These are phyloP conservation scores for Ormyrus labotus DNA, from an alignment of 2,888 invertebrate genomes.

Conservation along the genomic window DNA sequence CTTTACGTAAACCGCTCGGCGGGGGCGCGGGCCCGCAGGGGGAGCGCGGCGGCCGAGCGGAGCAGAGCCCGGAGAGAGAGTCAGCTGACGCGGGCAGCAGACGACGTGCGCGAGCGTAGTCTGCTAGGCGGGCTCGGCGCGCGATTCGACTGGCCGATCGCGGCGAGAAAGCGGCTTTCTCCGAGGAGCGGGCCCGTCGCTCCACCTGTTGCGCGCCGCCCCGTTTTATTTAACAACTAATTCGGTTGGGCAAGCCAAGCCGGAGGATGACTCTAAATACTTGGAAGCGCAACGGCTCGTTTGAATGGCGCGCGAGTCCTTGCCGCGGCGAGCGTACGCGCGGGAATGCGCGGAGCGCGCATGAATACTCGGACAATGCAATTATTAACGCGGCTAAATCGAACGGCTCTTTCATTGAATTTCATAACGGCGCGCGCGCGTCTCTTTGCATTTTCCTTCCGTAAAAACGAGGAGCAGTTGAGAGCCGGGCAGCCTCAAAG, in stretches of 20 bases:
- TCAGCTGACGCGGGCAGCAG: constrained; percentile 15
- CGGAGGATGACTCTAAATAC: constrained; percentile 9
- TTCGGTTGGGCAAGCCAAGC: no score
- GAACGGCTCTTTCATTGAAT: constrained; percentile 27
- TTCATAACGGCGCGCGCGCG: neutral
- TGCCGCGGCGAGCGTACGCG: constrained; percentile 59
- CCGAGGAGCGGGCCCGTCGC: no score
- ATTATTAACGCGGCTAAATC: constrained; percentile 63
- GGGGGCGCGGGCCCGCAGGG: no score
- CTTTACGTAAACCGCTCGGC: no score
- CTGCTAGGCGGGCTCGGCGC: constrained; percentile 33
- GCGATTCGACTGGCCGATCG: neutral
- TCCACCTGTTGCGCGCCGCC: no score
- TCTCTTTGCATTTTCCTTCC: neutral
- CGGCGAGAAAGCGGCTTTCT: constrained; percentile 5
- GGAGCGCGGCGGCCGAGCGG: neutral
- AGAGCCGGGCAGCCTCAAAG: no score
- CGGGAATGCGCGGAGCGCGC: constrained; percentile 67
- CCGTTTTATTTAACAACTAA: no score
- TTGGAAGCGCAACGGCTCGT: constrained; percentile 52
- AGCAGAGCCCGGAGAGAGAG: no score
- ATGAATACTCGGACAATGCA: constrained; percentile 67
- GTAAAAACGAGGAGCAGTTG: neutral
- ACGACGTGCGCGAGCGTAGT: constrained; percentile 20
- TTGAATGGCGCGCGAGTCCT: constrained; percentile 60